Base-by-base conservation (phyloP, 1,140 invertebrate species). In the Eumaeus atala region DNA sequence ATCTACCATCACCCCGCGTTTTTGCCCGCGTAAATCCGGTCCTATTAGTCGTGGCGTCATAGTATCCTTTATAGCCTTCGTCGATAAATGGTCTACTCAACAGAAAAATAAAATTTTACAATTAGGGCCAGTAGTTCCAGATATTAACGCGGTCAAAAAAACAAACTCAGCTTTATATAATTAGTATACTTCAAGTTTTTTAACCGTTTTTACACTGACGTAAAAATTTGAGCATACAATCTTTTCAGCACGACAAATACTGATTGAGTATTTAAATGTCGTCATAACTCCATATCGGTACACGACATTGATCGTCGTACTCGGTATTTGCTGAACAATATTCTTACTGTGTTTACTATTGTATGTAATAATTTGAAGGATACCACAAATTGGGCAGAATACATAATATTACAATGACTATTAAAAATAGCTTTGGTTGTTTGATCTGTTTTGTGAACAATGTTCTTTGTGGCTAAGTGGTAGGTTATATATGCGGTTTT, bases 281-380 rank as follows among this genome's bases (percentile, higher is more conserved):
- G 62, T 69, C 72, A 71, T 51, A 69, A 59, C 38, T 55, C 60
- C 68, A 65, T 72, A 67, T 59, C 57, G 56, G 33, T 54, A 17
- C 51, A 14, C 67, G 75, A 71, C 77, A 74, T 80, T 78, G 74
- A 69, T 35, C 67, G n/a, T 10, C n/a, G 6, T 28, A 28, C 21
- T 28, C 6, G 6, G 21, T 62, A 51, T 67, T 56, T 64, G 60
- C 48, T 60, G 42, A 70, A 65, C 62, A 59, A 59, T 63, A 64
- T 61, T 61, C 47, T 51, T 17, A 37, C 37, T 48, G 44, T 62
- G 58, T 58, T 62, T 61, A 48, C 40, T 53, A 61, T 66, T 56
- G 51, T 69, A 59, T 36, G 55, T 62, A 51, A 56, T 66, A 54
- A 61, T 48, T 28, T 59, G 49, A 66, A 68, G 48, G 14, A 51